Conservation (phyloP, 2,113 vertebrate genomes). For the Gallinago paraguaiae region DNA sequence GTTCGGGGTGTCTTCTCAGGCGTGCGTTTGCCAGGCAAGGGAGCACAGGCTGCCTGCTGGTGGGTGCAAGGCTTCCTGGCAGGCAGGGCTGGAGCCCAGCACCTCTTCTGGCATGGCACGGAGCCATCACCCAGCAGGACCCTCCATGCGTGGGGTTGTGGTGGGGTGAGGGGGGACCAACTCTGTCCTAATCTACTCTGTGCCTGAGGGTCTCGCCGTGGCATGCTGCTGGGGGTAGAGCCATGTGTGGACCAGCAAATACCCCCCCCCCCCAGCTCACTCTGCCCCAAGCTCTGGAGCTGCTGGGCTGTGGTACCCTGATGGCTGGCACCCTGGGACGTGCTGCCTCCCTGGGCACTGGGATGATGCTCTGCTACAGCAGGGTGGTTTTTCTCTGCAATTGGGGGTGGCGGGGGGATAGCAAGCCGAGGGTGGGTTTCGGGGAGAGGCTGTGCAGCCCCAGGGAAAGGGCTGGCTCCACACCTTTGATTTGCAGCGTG, state of each 20-base stretch:
- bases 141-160: background rate
- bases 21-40: background rate
- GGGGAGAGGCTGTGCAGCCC: background rate
- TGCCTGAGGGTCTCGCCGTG: fast-evolving
- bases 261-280: fast-evolving
- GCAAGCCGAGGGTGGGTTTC: fast-evolving
- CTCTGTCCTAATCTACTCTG: background rate
- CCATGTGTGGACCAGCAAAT: background rate
- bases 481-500: fast-evolving
- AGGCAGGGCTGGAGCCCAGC: background rate
- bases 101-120: background rate
- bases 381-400: background rate
- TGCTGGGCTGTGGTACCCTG: background rate
- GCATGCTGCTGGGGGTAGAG: background rate
- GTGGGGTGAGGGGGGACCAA: background rate
- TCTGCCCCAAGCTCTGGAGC: background rate
- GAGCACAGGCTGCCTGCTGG: background rate
- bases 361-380: background rate
- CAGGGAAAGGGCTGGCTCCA: fast-evolving
- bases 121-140: background rate
- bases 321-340: fast-evolving
- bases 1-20: background rate
- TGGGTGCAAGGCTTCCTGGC: background rate
- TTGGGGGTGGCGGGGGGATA: background rate
- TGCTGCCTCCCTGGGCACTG: background rate